phyloP scores from a whole-genome alignment of 2,888 invertebrate genomes.

The Iphiclides podalirius region DNA sequence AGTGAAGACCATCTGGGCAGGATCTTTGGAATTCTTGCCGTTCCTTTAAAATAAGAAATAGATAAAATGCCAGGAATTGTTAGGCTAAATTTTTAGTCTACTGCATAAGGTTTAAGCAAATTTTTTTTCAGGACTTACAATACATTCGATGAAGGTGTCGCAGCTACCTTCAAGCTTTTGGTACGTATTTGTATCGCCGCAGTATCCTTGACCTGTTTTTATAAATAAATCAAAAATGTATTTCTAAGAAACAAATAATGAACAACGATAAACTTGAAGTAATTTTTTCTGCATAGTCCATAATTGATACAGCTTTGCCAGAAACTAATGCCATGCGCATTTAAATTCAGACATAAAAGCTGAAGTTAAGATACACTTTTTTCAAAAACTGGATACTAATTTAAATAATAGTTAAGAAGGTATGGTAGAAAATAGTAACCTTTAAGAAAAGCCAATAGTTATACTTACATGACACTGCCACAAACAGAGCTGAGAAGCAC shows the following conservation, averaged over 20 bases:
- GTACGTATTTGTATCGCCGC: conserved; percentile 81
- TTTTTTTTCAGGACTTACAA: conserved; percentile 36
- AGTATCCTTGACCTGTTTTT: conserved; percentile 36
- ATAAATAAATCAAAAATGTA: neutral
- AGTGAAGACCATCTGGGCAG: conserved; percentile 87
- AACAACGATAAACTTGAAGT: too few relatives aligned
- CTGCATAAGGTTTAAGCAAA: neutral
- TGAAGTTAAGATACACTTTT: too few relatives aligned
- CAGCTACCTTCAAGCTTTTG: conserved; percentile 81
- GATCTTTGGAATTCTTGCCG: conserved; percentile 82
- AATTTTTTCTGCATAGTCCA: too few relatives aligned
- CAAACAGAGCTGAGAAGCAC: conserved; percentile 15
- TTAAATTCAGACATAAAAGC: too few relatives aligned
- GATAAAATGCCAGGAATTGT: neutral
- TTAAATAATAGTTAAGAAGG: too few relatives aligned
- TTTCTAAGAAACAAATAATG: too few relatives aligned
- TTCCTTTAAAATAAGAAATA: conserved; percentile 48
- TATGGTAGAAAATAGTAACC: too few relatives aligned
- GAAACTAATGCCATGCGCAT: too few relatives aligned
- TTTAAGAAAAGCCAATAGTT: too few relatives aligned
- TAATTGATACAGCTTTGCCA: too few relatives aligned
- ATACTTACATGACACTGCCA: conserved; percentile 17
- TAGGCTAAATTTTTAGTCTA: conserved; percentile 55
- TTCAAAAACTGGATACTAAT: too few relatives aligned
- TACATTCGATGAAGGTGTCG: conserved; percentile 83